Conservation (phyloP, 2,888 invertebrate genomes). For the Scaptomyza caliginosa region DNA sequence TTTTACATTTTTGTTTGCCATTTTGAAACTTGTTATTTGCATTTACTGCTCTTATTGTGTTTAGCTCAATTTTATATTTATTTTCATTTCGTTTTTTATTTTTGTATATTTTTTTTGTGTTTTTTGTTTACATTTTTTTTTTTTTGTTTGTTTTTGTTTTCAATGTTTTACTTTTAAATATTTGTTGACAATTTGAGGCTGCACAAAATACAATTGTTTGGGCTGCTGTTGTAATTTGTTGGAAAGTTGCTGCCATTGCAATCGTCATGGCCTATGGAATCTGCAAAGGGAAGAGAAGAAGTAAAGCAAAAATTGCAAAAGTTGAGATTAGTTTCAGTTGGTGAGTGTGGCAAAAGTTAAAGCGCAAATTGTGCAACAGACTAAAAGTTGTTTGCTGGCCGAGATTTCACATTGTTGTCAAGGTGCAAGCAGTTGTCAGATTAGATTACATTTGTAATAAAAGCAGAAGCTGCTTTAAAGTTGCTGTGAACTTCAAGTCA, state of each 20-base stretch:
- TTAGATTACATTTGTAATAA: conserved; percentile 22
- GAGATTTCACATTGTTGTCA: conserved; percentile 10
- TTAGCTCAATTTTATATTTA: conserved; percentile 28
- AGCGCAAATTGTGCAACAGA: conserved; percentile 12
- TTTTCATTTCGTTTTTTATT: conserved; percentile 34
- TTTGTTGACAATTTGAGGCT: conserved; percentile 78
- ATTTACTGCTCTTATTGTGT: conserved; percentile 29
- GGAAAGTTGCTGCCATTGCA: conserved; percentile 84
- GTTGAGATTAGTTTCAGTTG: conserved; percentile 61
- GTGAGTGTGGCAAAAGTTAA: conserved; percentile 33
- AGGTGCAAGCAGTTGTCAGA: neutral
- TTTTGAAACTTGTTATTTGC: conserved; percentile 43
- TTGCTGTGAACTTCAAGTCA: neutral
- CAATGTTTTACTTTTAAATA: conserved; percentile 73
- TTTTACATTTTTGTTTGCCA: conserved; percentile 19
- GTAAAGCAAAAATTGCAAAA: conserved; percentile 34
- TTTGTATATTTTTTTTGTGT: conserved; percentile 22
- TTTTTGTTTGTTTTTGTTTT: conserved; percentile 45
- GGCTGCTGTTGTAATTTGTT: conserved; percentile 67
- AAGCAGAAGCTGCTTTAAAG: neutral
- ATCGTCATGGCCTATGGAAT: conserved; percentile 92
- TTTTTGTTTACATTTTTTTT: conserved; percentile 33
- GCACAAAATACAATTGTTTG: conserved; percentile 80
- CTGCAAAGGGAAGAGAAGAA: conserved; percentile 82
- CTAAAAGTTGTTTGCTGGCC: too few relatives aligned